Evolutionary conservation across 2,888 invertebrate species (phyloP), one percentile per base, ranked within the genome.

Genomic region (Catocala fraxini): DNA sequence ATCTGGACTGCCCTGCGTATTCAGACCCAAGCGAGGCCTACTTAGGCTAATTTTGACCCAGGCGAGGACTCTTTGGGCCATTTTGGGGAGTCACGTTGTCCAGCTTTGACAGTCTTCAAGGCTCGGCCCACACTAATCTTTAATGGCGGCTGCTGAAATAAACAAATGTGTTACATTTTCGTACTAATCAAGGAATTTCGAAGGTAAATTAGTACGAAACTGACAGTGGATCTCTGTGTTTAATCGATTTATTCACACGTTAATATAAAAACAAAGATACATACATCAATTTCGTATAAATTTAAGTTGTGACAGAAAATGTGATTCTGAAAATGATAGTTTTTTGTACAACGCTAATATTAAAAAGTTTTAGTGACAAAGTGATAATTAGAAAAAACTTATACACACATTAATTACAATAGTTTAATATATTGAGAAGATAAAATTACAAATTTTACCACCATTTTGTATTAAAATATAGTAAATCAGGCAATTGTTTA

Each of bases 71-170:
- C 70, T 56, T 54, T 33, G 25, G 51, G 66, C 68, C 72, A 65
- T 43, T 52, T 58, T 59, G 68, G 72, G 59, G 52, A 70, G 79
- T 74, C 75, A 58, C 68, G 61, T 58, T 63, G 69, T 75, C 80
- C 85, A 80, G 82, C 79, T 70, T 51, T 72, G 76, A 82, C 87
- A 87, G 87, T 87, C 87, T 87, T 87, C 83, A 90, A 79, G 84
- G 79, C 83, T 88, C 81, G 79, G 79, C 83, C 85, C 88, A 86
- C 90, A 82, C 88, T 82, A 77, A 85, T 81, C 78, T 71, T 84
- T 94, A 94, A 79, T 94, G 94, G 92, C 94, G 94, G 93, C 94
- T 94, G 90, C 86, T 89, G 90, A 47, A 72, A 70, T 63, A 70
- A 51, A 56, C 35, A 59, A 52, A 51, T 52, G 0, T 25, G 58